Base-by-base conservation (phyloP, 2,113 vertebrate species). In the Piaya cayana region DNA sequence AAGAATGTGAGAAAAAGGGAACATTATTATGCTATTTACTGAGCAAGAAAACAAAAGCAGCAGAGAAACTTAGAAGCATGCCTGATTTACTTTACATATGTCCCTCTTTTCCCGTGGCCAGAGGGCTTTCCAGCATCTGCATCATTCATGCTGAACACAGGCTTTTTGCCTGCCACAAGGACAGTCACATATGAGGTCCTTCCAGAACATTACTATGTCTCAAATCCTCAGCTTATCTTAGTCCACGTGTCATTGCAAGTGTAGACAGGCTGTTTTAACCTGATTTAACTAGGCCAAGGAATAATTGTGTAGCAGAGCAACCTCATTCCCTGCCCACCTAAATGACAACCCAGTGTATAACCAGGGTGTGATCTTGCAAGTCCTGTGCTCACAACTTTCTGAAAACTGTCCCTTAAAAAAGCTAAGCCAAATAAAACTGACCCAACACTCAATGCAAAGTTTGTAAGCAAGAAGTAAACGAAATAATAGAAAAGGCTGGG, bases 401-500 rank as follows among this genome's bases (percentile, higher is more conserved):
- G 62, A 72, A 78, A 91, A 71, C 19, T 30, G 9, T 25, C 30
- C 71, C 30, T 77, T n/a, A 49, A 39, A 92, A 87, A 22, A 76
- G 26, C 21, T 50, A 11, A 47, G 37, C n/a, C 76, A 86, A 75
- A 56, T 0, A 1, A 90, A 96, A 88, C 19, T 18, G 42, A 77
- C 55, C 5, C 17, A 3, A 30, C 6, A 29, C 23, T 47, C 78
- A 67, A 88, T 34, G 52, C 52, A 83, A 36, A 64, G 36, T 50
- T 71, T 60, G 60, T 74, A 34, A 88, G 50, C 25, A 68, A 90
- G 42, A 92, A 90, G 30, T 75, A 88, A 90, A 88, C 26, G 6
- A 72, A 63, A 50, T 39, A 78, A 55, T 37, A 1, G 1, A 65
- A 59, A 93, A 87, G 90, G 59, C 32, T 45, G 17, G 29, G 55